Evolutionary conservation across 2,113 vertebrate species (phyloP).

Genomic region (Sinocyclocheilus maitianheensis): DNA sequence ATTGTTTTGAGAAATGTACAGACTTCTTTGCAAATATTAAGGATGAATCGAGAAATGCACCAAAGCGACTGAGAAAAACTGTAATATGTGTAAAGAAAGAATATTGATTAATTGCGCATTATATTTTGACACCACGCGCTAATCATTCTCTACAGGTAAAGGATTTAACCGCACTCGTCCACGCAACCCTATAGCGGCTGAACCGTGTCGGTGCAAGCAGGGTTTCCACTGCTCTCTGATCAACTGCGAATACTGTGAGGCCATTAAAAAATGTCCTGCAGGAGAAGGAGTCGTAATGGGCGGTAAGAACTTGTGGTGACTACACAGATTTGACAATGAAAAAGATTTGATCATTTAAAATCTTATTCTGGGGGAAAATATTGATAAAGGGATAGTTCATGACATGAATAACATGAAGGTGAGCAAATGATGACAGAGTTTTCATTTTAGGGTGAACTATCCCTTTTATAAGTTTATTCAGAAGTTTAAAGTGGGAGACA

Average conservation of each 20-base stretch:
- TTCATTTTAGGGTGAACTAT: neutral
- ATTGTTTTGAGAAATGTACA: too few species aligned
- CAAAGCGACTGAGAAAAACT: too few species aligned
- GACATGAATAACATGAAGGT: neutral
- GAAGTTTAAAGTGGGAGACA: neutral
- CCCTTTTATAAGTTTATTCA: neutral
- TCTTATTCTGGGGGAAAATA: neutral
- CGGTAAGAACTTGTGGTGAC: conserved; percentile 46
- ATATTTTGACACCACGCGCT: neutral
- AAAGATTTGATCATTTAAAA: neutral
- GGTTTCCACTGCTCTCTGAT: conserved; percentile 82
- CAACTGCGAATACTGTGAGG: conserved; percentile 87
- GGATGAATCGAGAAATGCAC: too few species aligned
- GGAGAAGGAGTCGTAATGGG: conserved; percentile 77
- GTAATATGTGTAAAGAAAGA: neutral
- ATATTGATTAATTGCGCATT: neutral
- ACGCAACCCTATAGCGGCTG: conserved; percentile 76
- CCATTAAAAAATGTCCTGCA: conserved; percentile 76
- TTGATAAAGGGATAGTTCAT: neutral
- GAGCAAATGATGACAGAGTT: neutral
- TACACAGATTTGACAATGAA: neutral
- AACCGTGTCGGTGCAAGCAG: conserved; percentile 79
- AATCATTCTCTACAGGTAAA: conserved; percentile 73
- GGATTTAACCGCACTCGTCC: conserved; percentile 74
- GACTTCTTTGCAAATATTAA: too few species aligned